Percentiles rank a stretch among this genome's conserved stretches.
Evolutionary conservation across 2,888 invertebrate species (phyloP).

Genomic region (Marronus borbonicus): DNA sequence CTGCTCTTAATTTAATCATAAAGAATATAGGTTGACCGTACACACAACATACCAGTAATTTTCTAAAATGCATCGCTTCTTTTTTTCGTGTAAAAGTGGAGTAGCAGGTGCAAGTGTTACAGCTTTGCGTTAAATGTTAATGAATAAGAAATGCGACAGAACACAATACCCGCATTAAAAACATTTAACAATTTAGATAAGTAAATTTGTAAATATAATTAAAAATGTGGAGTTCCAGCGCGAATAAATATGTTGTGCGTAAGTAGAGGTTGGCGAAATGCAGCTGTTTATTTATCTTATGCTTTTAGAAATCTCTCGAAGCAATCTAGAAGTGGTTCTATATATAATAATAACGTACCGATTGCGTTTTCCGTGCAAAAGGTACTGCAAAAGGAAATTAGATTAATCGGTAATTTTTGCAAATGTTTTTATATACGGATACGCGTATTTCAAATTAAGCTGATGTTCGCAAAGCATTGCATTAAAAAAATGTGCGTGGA

Average conservation of each 20-base stretch:
- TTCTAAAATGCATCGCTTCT: neutral
- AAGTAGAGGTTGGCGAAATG: neutral
- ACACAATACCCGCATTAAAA: slow-evolving; percentile 18
- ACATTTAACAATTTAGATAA: slow-evolving; percentile 20
- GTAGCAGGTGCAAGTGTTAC: slow-evolving; percentile 15
- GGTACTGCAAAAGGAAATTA: no score
- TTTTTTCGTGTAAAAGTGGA: neutral
- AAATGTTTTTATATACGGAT: no score
- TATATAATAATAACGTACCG: no score
- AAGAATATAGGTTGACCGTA: no score
- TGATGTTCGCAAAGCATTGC: no score
- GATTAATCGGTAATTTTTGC: no score
- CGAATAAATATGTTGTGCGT: neutral
- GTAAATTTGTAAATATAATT: slow-evolving; percentile 7
- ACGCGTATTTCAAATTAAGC: no score
- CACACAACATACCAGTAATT: no score
- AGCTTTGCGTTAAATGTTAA: slow-evolving; percentile 12
- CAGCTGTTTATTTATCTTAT: neutral
- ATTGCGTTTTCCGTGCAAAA: no score
- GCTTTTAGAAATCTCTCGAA: no score
- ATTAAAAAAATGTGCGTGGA: no score
- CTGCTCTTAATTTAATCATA: neutral
- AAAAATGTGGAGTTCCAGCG: neutral
- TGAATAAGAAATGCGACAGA: slow-evolving; percentile 8
- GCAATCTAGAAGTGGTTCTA: no score